phyloP scores from a whole-genome alignment of 2,797 vertebrate genomes.

The Artibeus lituratus region DNA sequence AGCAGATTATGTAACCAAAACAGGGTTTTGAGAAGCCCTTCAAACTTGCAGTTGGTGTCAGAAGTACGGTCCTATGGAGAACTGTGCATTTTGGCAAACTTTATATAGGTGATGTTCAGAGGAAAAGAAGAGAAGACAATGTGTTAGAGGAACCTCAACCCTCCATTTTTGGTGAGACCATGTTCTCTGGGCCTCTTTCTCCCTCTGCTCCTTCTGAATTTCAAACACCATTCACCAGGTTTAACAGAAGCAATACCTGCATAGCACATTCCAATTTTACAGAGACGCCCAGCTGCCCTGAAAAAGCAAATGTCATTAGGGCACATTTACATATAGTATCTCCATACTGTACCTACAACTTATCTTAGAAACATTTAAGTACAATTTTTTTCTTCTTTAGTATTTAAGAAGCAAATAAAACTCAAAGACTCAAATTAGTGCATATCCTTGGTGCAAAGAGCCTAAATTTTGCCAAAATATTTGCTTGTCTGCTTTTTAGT shows the following conservation, averaged over 20 bases:
- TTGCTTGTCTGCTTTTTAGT: not conserved
- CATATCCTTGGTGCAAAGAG: not conserved
- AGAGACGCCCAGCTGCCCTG: not conserved
- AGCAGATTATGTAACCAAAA: not conserved
- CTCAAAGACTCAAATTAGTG: not conserved
- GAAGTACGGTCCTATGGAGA: not conserved
- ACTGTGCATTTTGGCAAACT: not conserved
- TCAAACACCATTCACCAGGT: constrained; percentile 24
- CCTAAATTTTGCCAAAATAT: constrained; percentile 6
- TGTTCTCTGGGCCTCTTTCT: constrained; percentile 13
- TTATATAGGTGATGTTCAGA: not conserved
- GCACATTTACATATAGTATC: not conserved
- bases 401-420: not conserved
- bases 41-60: not conserved
- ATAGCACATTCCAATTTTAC: not conserved
- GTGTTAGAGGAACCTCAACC: not conserved
- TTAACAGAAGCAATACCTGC: constrained; percentile 43
- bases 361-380: not conserved
- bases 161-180: not conserved
- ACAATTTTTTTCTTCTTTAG: not conserved
- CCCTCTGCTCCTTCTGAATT: not conserved
- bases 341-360: not conserved
- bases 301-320: not conserved
- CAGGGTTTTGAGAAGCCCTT: not conserved
- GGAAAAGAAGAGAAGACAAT: not conserved